Percentiles rank a stretch among this genome's conserved stretches.
These are phyloP conservation scores for Temnothorax curvispinosus DNA, from an alignment of 1,140 invertebrate genomes.

Conservation along the genomic window DNA sequence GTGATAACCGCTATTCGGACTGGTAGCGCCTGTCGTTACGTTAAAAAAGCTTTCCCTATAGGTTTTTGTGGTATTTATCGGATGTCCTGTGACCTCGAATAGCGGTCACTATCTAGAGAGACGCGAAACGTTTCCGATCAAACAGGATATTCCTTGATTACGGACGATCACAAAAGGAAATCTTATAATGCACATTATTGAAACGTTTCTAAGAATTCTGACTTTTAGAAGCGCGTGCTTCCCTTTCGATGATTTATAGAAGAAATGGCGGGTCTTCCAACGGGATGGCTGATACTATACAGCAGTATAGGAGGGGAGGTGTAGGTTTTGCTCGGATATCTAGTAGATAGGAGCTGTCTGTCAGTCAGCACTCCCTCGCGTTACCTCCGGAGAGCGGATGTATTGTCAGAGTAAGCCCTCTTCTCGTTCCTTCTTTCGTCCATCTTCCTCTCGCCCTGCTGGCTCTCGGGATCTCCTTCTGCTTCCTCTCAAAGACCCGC, in stretches of 20 bases:
- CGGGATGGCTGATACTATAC: slow-evolving; percentile 59
- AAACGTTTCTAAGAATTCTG: slow-evolving; percentile 11
- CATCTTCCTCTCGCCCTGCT: slow-evolving; percentile 32
- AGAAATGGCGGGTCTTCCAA: slow-evolving; percentile 13
- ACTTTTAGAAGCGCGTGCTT: not conserved
- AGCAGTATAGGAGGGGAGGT: slow-evolving; percentile 36
- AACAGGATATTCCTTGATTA: slow-evolving; percentile 22
- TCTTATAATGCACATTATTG: slow-evolving; percentile 20
- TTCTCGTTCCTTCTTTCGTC: slow-evolving; percentile 64
- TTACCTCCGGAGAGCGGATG: slow-evolving; percentile 71
- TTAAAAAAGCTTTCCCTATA: not conserved
- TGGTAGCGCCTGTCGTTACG: not conserved
- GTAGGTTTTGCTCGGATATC: slow-evolving; percentile 76
- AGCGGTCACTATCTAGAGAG: not conserved
- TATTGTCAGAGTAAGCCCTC: slow-evolving; percentile 81
- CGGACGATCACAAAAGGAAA: slow-evolving; percentile 25
- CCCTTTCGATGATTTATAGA: slow-evolving; percentile 31
- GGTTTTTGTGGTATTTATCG: not conserved
- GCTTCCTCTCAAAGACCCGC: slow-evolving; percentile 29
- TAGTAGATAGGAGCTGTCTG: slow-evolving; percentile 79
- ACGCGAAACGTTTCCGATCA: slow-evolving; percentile 15
- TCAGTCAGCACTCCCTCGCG: slow-evolving; percentile 72
- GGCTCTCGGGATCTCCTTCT: slow-evolving; percentile 35
- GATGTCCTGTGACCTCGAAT: not conserved
- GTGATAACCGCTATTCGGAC: not conserved